Evolutionary conservation across 2,113 vertebrate genomes (phyloP), one percentile per base, ranked within the genome.

Genomic region (Phaetusa simplex): DNA sequence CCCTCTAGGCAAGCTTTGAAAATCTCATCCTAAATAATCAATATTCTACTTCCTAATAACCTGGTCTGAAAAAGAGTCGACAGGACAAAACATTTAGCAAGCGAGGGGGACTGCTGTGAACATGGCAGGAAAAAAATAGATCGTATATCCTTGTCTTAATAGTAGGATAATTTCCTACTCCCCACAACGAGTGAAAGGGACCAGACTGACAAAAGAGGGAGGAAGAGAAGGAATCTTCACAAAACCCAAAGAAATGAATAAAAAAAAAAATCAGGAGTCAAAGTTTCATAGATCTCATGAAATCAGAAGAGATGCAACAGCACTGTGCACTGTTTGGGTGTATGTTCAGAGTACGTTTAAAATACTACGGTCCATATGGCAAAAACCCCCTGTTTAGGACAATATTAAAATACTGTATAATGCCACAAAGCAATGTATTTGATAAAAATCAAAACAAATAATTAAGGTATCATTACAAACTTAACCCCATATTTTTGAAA

Each of bases 21-120:
- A 95, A 86, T 80, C 81, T 96, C 81, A 95, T 96, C 76, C 94
- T 94, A 95, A 89, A 95, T 96, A 95, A 91, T 97, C 97, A 92
- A 97, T 84, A 97, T 96, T 90, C 87, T 91, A 94, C 86, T 86
- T 88, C 96, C 88, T 97, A 96, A 95, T 96, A 97, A 94, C 92
- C 65, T 91, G 79, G 84, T 88, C 96, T 96, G 90, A 78, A 95
- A 94, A 95, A 95, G 87, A 95, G 85, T 91, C 50, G 80, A 96
- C 95, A 82, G 95, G 85, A 85, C 77, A 97, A 97, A 97, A 84
- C 90, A 94, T 96, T 94, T 79, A 94, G 91, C 85, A 96, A 80
- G 87, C 88, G 89, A 96, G 62, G 81, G 93, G 96, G 84, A 94
- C 84, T 91, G 71, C 89, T 95, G 76, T 92, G 71, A 90, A 95